These are phyloP conservation scores for Rhineura floridana DNA, from an alignment of 2,113 vertebrate genomes.

Conservation along the genomic window DNA sequence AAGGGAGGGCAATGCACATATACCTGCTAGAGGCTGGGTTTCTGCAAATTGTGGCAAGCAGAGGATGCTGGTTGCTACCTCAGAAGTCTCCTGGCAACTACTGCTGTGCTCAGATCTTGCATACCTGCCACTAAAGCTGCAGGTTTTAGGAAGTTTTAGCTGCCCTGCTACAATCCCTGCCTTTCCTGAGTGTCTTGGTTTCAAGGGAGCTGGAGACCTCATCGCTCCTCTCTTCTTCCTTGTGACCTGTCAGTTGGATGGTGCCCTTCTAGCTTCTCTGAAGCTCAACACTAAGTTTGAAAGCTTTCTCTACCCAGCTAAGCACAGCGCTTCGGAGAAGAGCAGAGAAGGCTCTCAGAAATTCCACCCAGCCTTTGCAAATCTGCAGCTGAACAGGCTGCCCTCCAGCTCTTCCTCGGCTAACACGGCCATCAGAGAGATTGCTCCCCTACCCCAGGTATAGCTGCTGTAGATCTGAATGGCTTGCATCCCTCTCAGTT, in stretches of 20 bases:
- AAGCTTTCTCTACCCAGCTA: not conserved
- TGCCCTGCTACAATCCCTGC: not conserved
- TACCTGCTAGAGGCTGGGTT: not conserved
- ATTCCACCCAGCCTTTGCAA: not conserved
- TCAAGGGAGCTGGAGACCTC: not conserved
- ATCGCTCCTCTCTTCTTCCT: not conserved
- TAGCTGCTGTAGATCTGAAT: not conserved
- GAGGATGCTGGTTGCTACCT: not conserved
- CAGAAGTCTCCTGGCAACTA: not conserved
- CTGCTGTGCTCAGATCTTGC: not conserved
- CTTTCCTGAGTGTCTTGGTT: not conserved
- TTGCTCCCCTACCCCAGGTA: not conserved
- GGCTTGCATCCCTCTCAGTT: not conserved
- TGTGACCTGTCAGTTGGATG: not conserved
- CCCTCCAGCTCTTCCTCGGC: too few relatives aligned
- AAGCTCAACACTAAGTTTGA: not conserved
- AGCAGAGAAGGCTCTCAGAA: not conserved
- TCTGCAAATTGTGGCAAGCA: not conserved
- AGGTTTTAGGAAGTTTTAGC: not conserved
- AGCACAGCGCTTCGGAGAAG: not conserved
- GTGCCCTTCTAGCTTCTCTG: too few relatives aligned
- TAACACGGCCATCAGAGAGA: not conserved
- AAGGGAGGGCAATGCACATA: not conserved
- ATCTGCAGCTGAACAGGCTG: not conserved
- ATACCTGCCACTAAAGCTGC: not conserved